These are phyloP conservation scores for Halcyon badia DNA, from an alignment of 2,797 vertebrate genomes.

Conservation along the genomic window DNA sequence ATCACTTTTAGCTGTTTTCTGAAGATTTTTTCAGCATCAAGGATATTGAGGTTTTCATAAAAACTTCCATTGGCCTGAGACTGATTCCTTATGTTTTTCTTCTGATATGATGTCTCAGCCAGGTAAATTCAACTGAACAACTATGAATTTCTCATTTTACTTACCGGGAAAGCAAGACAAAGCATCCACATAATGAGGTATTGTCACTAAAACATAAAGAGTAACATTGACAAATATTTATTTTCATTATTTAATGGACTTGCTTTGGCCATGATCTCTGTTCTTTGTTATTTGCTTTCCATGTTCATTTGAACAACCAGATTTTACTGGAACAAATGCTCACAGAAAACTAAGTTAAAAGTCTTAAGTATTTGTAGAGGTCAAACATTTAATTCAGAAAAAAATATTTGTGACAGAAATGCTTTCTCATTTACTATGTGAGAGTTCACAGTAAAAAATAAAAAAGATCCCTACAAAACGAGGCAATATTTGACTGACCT, in stretches of 20 bases:
- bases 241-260: slow-evolving; percentile 1
- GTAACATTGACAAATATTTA: not conserved
- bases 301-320: not conserved
- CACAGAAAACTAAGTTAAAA: slow-evolving; percentile 18
- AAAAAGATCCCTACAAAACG: not conserved
- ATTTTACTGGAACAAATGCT: not conserved
- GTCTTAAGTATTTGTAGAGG: not conserved
- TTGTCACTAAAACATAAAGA: not conserved
- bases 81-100: not conserved
- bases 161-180: not conserved
- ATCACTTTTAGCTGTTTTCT: not conserved
- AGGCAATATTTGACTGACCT: not conserved
- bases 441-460: not conserved
- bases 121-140: not conserved
- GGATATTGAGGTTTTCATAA: not conserved
- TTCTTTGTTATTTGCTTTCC: not conserved
- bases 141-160: not conserved
- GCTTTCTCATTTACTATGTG: not conserved
- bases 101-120: not conserved
- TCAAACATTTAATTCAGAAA: not conserved
- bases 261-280: not conserved
- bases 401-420: not conserved
- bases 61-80: not conserved
- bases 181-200: not conserved
- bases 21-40: not conserved